These are phyloP conservation scores for Pristionchus entomophagus DNA, from an alignment of 2,888 invertebrate species.

Conservation along the genomic window DNA sequence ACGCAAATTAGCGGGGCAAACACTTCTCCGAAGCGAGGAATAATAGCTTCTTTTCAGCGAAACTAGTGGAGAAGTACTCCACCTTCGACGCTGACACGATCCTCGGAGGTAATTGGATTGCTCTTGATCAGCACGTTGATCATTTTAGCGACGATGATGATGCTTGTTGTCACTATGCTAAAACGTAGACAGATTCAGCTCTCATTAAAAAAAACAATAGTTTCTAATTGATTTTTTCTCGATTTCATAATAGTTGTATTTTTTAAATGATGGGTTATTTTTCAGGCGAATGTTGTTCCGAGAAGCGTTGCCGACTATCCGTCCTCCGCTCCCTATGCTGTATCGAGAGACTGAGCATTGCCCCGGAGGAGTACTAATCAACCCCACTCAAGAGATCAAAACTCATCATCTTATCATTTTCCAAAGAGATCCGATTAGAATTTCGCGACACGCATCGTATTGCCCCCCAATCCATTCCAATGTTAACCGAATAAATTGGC, in stretches of 20 bases:
- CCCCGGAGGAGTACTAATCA: not conserved
- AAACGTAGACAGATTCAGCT: no score
- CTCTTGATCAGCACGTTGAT: no score
- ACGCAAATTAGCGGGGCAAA: not conserved
- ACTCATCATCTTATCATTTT: not conserved
- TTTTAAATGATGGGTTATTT: not conserved
- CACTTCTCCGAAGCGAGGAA: not conserved
- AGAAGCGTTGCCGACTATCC: conserved; percentile 43
- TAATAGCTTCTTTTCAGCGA: not conserved
- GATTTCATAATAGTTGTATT: no score
- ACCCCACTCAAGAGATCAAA: not conserved
- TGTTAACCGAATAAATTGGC: conserved; percentile 38
- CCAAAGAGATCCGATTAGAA: not conserved
- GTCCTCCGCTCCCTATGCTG: conserved; percentile 49
- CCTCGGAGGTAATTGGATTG: conserved; percentile 14
- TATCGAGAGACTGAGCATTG: not conserved
- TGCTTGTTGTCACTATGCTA: no score
- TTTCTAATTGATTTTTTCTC: no score
- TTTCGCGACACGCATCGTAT: not conserved
- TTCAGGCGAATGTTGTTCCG: conserved; percentile 43
- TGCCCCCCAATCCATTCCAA: not conserved
- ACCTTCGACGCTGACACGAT: conserved; percentile 10
- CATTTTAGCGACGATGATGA: not conserved
- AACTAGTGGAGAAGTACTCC: conserved; percentile 11
- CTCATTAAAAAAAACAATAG: no score